Percentiles rank a stretch among this genome's conserved stretches.
Conservation (phyloP, 2,888 invertebrate species). For the Caenorhabditis japonica region DNA sequence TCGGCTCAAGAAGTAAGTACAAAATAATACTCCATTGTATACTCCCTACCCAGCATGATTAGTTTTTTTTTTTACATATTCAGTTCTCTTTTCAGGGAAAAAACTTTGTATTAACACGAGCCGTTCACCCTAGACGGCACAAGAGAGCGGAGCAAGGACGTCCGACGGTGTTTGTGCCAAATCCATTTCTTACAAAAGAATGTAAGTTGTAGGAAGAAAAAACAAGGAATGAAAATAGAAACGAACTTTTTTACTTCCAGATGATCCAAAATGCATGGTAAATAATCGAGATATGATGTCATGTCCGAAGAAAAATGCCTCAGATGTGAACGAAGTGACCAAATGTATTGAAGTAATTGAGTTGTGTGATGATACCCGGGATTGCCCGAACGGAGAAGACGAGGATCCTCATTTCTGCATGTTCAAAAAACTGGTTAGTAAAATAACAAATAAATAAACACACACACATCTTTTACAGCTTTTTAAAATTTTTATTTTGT, state of each 20-base stretch:
- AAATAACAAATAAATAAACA: background rate
- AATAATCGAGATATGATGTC: conserved; percentile 31
- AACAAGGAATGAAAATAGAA: conserved; percentile 5
- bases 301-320: conserved; percentile 31
- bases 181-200: conserved; percentile 19
- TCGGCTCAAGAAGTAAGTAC: conserved; percentile 34
- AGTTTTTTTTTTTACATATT: conserved; percentile 12
- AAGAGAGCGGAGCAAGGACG: conserved; percentile 34
- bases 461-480: too few relatives aligned
- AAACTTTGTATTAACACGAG: conserved; percentile 23
- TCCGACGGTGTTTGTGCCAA: background rate
- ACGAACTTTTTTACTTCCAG: too few relatives aligned
- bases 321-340: conserved; percentile 12
- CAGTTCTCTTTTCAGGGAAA: conserved; percentile 18
- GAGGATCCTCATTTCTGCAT: conserved; percentile 56
- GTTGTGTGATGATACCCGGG: conserved; percentile 51
- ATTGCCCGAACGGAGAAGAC: conserved; percentile 61
- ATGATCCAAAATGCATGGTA: conserved; percentile 40
- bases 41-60: conserved; percentile 27
- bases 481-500: conserved; percentile 9
- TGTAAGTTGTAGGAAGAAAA: conserved; percentile 14
- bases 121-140: conserved; percentile 39
- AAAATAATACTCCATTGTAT: conserved; percentile 6
- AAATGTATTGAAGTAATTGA: conserved; percentile 39
- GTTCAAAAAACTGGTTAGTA: conserved; percentile 55